Evolutionary conservation across 2,797 vertebrate genomes (phyloP).

Genomic region (Emys orbicularis): DNA sequence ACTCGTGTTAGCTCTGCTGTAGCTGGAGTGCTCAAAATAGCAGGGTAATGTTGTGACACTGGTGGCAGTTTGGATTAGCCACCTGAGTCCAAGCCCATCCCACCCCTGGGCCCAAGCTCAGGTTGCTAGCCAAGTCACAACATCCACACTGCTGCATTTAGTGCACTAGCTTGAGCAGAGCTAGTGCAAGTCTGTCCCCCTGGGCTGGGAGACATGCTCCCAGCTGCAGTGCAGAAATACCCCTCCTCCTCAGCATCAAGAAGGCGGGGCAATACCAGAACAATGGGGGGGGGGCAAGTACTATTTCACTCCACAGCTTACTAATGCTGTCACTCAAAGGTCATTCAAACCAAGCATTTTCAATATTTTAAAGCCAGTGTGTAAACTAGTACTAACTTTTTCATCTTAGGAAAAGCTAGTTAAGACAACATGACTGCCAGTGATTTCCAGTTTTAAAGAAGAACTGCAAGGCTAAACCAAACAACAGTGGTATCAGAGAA

Average conservation of each 20-base stretch:
- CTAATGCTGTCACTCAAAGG: not conserved
- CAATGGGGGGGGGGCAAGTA: rapidly evolving
- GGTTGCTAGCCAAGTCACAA: not conserved
- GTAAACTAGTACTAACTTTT: not conserved
- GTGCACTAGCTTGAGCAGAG: not conserved
- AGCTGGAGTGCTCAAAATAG: not conserved
- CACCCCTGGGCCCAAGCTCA: not conserved
- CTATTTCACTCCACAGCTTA: not conserved
- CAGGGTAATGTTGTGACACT: not conserved
- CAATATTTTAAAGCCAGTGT: not conserved
- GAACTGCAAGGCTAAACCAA: constrained; percentile 1
- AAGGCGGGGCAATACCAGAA: not conserved
- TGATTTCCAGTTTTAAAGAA: not conserved
- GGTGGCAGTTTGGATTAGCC: not conserved
- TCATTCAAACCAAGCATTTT: not conserved
- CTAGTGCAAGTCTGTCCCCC: not conserved
- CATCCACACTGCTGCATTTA: not conserved
- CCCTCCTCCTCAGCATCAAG: not conserved
- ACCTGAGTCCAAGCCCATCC: not conserved
- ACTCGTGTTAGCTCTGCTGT: not conserved
- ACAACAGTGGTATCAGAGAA: not conserved
- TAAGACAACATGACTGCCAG: not conserved
- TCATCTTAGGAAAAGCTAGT: not conserved
- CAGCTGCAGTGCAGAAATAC: not conserved
- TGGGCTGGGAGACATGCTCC: not conserved